A percentile compares a stretch with the other conserved stretches of the same genome.
Conservation (phyloP, 2,113 vertebrate species). For the Baryphthengus martii region DNA sequence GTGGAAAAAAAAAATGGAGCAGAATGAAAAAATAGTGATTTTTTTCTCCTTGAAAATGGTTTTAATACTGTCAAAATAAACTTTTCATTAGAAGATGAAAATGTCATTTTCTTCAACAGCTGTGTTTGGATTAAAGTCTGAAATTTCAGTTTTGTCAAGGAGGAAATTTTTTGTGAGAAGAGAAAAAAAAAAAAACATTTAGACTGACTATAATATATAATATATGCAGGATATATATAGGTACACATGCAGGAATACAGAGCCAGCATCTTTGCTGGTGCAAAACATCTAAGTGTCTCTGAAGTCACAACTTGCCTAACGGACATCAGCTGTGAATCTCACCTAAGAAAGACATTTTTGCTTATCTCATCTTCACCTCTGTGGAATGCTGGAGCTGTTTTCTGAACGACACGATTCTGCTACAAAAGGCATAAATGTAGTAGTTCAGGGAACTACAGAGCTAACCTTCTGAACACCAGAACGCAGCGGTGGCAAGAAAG, state of each 20-base stretch:
- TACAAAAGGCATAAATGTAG: constrained; percentile 1
- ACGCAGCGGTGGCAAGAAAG: neutral
- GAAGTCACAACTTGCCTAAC: constrained; percentile 42
- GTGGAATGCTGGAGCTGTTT: neutral
- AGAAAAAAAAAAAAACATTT: neutral
- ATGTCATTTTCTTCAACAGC: neutral
- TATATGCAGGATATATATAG: constrained; percentile 64
- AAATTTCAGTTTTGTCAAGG: constrained; percentile 26
- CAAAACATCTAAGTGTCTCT: constrained; percentile 25
- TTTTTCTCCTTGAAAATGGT: neutral
- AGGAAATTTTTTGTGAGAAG: neutral
- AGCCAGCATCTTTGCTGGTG: constrained; percentile 24
- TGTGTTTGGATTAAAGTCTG: constrained; percentile 12
- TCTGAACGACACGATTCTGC: neutral
- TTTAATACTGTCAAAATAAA: constrained; percentile 13
- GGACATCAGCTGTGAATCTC: constrained; percentile 53
- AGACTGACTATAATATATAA: constrained; percentile 36
- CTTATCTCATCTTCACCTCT: constrained; percentile 1
- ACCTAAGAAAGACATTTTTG: neutral
- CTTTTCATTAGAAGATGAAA: constrained; percentile 33
- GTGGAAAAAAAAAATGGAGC: neutral
- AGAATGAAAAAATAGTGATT: neutral
- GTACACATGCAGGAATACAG: constrained; percentile 61
- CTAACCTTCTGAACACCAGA: neutral
- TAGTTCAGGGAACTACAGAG: neutral